Evolutionary conservation across 2,113 vertebrate genomes (phyloP).

Genomic region (Ranitomeya variabilis): DNA sequence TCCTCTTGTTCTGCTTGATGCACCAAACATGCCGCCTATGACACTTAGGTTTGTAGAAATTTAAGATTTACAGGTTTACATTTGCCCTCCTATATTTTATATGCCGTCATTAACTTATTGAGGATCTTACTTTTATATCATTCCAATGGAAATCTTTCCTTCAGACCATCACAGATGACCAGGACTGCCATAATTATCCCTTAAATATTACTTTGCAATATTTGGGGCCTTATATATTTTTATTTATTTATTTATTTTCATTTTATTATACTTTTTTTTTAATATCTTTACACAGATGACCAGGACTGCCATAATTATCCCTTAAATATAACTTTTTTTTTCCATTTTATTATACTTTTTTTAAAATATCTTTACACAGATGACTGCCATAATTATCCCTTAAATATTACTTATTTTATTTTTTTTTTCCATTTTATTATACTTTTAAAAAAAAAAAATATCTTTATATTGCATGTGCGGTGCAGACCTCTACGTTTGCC

Average conservation of each 20-base stretch:
- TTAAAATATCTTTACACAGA: too few species aligned
- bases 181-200: neutral
- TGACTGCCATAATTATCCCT: too few species aligned
- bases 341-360: neutral
- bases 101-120: conserved; percentile 71
- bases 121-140: neutral
- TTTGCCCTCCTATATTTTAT: conserved; percentile 67
- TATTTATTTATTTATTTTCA: too few species aligned
- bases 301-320: too few species aligned
- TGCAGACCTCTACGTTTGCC: neutral
- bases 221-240: neutral
- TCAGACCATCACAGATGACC: neutral
- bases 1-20: conserved; percentile 82
- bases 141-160: neutral
- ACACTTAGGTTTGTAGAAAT: conserved; percentile 81
- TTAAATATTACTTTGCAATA: neutral
- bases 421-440: neutral
- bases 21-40: conserved; percentile 76
- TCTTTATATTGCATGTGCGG: neutral
- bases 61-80: conserved; percentile 81
- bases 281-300: too few species aligned
- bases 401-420: too few species aligned
- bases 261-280: too few species aligned
- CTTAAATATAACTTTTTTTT: neutral
- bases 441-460: too few species aligned